Conservation (phyloP, 2,888 invertebrate genomes). For the Hypolimnas misippus region DNA sequence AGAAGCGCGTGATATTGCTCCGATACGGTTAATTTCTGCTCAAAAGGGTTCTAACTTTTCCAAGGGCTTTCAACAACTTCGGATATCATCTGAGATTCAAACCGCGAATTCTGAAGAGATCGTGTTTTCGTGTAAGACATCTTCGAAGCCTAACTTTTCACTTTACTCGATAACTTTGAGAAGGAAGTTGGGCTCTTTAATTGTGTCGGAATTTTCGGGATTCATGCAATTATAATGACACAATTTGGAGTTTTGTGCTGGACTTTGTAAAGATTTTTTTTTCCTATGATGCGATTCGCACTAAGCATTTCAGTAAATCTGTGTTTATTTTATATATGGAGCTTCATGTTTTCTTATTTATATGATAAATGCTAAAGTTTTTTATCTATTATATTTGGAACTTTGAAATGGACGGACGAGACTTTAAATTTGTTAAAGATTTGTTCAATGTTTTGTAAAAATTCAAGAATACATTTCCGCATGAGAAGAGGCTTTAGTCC, state of each 20-base stretch:
- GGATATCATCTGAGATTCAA: not conserved
- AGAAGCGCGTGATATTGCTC: slow-evolving; percentile 4
- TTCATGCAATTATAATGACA: not conserved
- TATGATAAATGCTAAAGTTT: no score
- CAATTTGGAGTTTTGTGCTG: not conserved
- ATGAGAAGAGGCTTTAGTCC: no score
- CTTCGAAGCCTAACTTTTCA: slow-evolving; percentile 6
- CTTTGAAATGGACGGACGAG: no score
- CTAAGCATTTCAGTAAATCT: no score
- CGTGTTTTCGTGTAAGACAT: slow-evolving; percentile 7
- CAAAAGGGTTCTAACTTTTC: slow-evolving; percentile 9
- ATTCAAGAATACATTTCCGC: no score
- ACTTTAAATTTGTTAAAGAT: no score
- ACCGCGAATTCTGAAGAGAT: slow-evolving; percentile 3
- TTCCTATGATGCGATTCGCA: no score
- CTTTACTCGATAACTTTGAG: slow-evolving; percentile 2
- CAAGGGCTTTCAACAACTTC: not conserved
- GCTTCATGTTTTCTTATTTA: no score
- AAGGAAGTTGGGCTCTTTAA: slow-evolving; percentile 2
- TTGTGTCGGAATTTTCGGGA: slow-evolving; percentile 1
- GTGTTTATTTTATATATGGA: no score
- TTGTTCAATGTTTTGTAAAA: no score
- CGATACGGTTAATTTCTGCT: slow-evolving; percentile 8
- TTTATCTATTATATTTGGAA: no score
- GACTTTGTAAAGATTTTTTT: no score